Conservation (phyloP, 2,888 invertebrate species). For the Campopleginae sp. region DNA sequence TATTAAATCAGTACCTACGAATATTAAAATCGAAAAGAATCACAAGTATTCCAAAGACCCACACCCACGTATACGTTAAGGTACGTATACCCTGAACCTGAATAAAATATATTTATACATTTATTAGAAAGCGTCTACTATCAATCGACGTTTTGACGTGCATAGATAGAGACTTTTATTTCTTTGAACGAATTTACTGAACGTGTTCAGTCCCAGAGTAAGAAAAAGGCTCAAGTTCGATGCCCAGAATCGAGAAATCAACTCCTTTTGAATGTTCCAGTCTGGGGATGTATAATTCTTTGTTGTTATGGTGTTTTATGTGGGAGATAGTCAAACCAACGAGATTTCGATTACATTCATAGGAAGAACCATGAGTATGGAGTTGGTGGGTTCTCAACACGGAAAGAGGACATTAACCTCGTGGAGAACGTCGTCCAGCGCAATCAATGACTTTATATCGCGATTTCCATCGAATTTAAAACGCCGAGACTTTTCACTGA, state of each 20-base stretch:
- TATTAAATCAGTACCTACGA: neutral
- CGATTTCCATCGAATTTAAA: constrained; percentile 59
- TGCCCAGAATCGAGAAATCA: neutral
- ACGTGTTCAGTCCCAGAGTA: neutral
- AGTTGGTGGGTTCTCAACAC: constrained; percentile 6
- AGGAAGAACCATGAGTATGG: constrained; percentile 55
- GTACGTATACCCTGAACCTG: neutral
- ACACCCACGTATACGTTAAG: neutral
- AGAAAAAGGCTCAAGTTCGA: neutral
- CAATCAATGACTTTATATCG: constrained; percentile 57
- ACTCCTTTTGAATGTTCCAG: constrained; percentile 1
- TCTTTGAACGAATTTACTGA: neutral
- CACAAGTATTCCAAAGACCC: neutral
- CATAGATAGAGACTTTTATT: constrained; percentile 7
- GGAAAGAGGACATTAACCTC: constrained; percentile 48
- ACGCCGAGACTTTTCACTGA: constrained; percentile 32
- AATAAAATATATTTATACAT: neutral
- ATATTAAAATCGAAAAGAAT: neutral
- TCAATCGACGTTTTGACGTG: constrained; percentile 11
- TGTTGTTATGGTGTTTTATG: constrained; percentile 22
- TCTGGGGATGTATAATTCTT: neutral
- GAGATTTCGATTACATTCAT: constrained; percentile 53
- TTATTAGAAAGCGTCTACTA: constrained; percentile 5
- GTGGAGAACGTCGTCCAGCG: constrained; percentile 34
- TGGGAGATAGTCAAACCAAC: constrained; percentile 53